Base-by-base conservation (phyloP, 2,797 vertebrate genomes). In the Allochrocebus solatus region DNA sequence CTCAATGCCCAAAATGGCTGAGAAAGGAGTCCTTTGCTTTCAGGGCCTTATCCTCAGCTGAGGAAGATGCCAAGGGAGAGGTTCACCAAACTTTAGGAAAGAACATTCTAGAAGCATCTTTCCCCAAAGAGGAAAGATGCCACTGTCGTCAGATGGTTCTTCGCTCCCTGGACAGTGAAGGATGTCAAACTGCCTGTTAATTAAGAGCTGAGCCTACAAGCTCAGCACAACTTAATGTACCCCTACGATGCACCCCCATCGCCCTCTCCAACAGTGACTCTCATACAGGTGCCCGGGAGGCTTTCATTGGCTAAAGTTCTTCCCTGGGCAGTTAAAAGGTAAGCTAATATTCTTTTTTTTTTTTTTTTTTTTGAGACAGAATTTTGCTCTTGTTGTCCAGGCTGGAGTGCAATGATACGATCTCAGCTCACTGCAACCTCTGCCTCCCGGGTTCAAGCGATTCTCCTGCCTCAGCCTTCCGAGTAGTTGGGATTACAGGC, bases 61-160 rank as follows among this genome's bases (percentile, higher is more conserved):
- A 39, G n/a, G 72, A 8, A 17, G 76, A 17, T 33, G 67, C 10
- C 9, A 30, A 83, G 70, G 46, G 61, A 76, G 5, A 16, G 8
- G 50, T 2, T 95, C 33, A 13, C n/a, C 3, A 70, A 30, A 43
- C 17, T 91, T 94, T 39, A 88, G 78, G 80, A 90, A 92, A 70
- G 85, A 95, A 89, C 26, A 78, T 83, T 94, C 70, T 83, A 41
- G 55, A 95, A 94, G 39, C 24, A 24, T 24, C 43, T 84, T 95
- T 97, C 50, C 10, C 41, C 17, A 41, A 59, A 83, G 14, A 86
- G 39, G 83, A 78, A 79, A 19, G 41, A 53, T 28, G 26, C 30
- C 33, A 39, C 33, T 76, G 88, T 67, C 14, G 1, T 80, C 21
- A 74, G 28, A 53, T 41, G 53, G 43, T 3, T 83, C 74, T 79